These are phyloP conservation scores for Lagenorhynchus albirostris DNA, from an alignment of 2,113 vertebrate species.

Conservation along the genomic window DNA sequence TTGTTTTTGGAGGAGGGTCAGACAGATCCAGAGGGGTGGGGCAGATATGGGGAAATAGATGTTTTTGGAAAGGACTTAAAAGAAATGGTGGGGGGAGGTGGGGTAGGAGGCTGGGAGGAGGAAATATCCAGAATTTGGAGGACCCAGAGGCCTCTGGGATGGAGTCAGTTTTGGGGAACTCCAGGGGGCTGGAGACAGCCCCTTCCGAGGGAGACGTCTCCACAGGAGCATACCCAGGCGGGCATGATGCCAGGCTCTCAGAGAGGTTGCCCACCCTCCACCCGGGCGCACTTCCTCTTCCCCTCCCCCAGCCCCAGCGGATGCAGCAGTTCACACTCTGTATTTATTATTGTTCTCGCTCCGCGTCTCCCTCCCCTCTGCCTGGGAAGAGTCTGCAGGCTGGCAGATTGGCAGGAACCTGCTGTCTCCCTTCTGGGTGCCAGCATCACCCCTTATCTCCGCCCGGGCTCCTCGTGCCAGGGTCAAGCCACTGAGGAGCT, in stretches of 20 bases:
- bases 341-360: constrained; percentile 63
- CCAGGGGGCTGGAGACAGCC: not conserved
- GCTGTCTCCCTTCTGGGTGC: constrained; percentile 65
- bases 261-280: not conserved
- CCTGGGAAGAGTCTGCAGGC: constrained; percentile 62
- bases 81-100: not conserved
- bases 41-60: not conserved
- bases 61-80: constrained; percentile 5
- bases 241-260: constrained; percentile 39
- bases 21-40: not conserved
- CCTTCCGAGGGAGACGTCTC: not conserved
- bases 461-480: constrained; percentile 8
- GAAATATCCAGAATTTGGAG: not conserved
- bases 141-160: not conserved
- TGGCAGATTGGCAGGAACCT: constrained; percentile 77
- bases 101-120: not conserved
- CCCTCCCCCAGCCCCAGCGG: constrained; percentile 56
- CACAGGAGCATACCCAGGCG: not conserved
- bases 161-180: not conserved
- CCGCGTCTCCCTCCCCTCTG: not conserved
- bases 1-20: not conserved
- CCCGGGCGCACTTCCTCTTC: not conserved
- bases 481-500: not conserved
- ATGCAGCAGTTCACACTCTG: not conserved
- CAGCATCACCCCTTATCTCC: constrained; percentile 63